Conservation (phyloP, 2,888 invertebrate genomes). For the Eupsilia transversa region DNA sequence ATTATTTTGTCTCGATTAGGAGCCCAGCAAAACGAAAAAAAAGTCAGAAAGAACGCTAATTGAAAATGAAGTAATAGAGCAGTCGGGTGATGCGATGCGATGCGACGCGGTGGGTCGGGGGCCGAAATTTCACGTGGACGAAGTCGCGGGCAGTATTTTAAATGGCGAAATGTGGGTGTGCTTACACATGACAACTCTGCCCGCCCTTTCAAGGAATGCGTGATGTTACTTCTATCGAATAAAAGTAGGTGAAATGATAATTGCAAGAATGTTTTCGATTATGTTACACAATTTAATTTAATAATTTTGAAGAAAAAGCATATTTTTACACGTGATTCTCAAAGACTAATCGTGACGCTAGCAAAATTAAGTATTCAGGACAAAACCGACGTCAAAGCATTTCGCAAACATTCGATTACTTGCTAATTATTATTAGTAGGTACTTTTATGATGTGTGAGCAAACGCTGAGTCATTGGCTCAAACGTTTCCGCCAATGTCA, state of each 20-base stretch:
- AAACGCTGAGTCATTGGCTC: conserved; percentile 14
- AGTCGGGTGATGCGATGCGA: not conserved
- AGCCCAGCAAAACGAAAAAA: too few species aligned
- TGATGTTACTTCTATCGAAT: not conserved
- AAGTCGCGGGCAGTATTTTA: not conserved
- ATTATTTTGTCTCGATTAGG: too few species aligned
- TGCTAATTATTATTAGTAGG: not conserved
- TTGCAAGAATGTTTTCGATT: not conserved
- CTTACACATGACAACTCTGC: not conserved
- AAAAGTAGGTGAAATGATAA: not conserved
- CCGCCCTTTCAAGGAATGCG: not conserved
- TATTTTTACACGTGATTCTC: not conserved
- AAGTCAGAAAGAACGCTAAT: not conserved
- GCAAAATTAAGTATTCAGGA: conserved; percentile 15
- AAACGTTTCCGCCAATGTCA: conserved; percentile 15
- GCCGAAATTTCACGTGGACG: too few species aligned
- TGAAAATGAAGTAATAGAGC: too few species aligned
- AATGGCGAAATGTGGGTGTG: not conserved
- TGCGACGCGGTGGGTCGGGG: too few species aligned
- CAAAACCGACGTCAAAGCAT: conserved; percentile 18
- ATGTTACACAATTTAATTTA: not conserved
- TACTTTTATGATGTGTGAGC: not conserved
- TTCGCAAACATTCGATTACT: conserved; percentile 19
- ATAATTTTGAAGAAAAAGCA: not conserved
- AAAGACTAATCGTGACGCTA: not conserved